Conservation (phyloP, 2,113 vertebrate genomes). For the Pseudopodoces humilis region DNA sequence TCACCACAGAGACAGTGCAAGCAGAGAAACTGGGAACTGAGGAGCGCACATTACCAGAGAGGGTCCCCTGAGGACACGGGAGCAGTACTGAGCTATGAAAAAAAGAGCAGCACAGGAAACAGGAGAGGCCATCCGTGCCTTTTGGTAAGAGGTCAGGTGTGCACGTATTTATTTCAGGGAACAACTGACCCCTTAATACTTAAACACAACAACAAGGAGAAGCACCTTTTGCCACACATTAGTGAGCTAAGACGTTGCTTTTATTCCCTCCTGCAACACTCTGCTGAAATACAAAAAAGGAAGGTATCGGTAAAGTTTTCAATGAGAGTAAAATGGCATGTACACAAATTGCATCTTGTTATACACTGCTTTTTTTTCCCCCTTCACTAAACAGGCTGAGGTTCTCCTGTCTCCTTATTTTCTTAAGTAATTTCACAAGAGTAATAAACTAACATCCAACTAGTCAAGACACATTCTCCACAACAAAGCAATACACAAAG, state of each 20-base stretch:
- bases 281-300: neutral
- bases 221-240: neutral
- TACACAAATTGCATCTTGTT: neutral
- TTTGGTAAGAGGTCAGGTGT: accelerated
- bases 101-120: neutral
- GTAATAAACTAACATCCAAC: neutral
- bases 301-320: neutral
- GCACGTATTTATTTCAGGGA: neutral
- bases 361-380: neutral
- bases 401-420: neutral
- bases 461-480: neutral
- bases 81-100: accelerated
- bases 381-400: neutral
- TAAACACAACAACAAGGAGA: neutral
- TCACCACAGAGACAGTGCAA: neutral
- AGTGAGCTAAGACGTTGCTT: neutral
- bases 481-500: neutral
- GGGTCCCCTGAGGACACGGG: neutral
- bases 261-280: neutral
- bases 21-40: neutral
- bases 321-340: accelerated
- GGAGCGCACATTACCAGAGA: neutral
- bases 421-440: neutral
- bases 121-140: neutral
- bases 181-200: neutral